Evolutionary conservation across 2,888 invertebrate species (phyloP).

Genomic region (Rotaria macrura): DNA sequence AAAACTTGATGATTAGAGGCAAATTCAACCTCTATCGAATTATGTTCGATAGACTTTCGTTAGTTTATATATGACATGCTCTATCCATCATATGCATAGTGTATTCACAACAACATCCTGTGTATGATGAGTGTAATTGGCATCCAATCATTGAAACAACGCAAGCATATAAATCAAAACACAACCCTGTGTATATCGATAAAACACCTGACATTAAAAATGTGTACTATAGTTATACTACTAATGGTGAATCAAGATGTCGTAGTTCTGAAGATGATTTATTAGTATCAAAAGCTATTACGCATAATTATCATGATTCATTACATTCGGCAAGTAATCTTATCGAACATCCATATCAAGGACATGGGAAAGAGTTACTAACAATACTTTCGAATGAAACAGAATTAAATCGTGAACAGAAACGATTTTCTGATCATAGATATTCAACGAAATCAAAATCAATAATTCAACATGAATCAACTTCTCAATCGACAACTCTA

Average conservation of each 20-base stretch:
- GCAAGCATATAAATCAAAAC: background rate
- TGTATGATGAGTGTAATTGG: background rate
- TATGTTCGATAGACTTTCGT: background rate
- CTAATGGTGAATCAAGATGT: background rate
- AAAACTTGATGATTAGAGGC: too few relatives aligned
- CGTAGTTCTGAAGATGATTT: background rate
- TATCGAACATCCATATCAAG: background rate
- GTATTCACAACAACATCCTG: background rate
- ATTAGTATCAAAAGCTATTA: background rate
- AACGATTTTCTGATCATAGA: background rate
- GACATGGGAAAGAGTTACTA: background rate
- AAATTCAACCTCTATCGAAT: too few relatives aligned
- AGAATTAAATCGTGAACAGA: background rate
- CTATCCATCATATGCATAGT: background rate
- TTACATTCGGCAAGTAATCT: background rate
- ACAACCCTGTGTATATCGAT: background rate
- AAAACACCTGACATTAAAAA: background rate
- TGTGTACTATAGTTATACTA: background rate
- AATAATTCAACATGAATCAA: background rate
- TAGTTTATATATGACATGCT: background rate
- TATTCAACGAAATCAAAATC: too few relatives aligned
- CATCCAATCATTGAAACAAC: conserved; percentile 6
- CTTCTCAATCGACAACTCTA: background rate
- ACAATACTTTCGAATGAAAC: too few relatives aligned
- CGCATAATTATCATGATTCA: background rate